A percentile compares a stretch with the other conserved stretches of the same genome.
Conservation (phyloP, 2,797 vertebrate species). For the Adelosebastes latens region DNA sequence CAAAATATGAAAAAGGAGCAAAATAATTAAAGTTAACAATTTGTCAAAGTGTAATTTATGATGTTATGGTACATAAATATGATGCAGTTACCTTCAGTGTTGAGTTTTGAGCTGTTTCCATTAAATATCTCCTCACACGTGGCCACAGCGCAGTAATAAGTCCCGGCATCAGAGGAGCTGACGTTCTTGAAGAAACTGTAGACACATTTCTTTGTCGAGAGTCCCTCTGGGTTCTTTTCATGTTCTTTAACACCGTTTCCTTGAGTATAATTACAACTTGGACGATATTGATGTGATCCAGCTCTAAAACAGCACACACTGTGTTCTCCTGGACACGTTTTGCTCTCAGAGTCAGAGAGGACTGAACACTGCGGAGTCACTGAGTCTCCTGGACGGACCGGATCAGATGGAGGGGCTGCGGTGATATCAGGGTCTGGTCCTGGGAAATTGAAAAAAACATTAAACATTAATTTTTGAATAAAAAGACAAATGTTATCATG, state of each 20-base stretch:
- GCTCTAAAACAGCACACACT: slow-evolving; percentile 34
- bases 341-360: background rate
- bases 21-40: background rate
- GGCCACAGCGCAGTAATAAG: slow-evolving; percentile 39
- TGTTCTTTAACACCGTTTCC: background rate
- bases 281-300: background rate
- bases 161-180: slow-evolving; percentile 27
- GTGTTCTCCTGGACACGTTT: background rate
- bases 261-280: background rate
- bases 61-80: background rate
- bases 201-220: slow-evolving; percentile 1
- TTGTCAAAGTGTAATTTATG: accelerated
- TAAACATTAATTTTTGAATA: accelerated
- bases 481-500: background rate
- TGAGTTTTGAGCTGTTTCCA: background rate
- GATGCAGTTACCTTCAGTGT: slow-evolving; percentile 17
- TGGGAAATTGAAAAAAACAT: background rate
- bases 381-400: background rate
- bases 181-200: slow-evolving; percentile 32
- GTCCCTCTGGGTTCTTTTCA: background rate
- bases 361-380: slow-evolving; percentile 32
- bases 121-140: slow-evolving; percentile 16
- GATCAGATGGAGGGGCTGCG: background rate
- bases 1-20: background rate
- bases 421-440: background rate